These are phyloP conservation scores for Psittacula cyanocephala DNA, from an alignment of 2,113 vertebrate genomes.

Conservation along the genomic window DNA sequence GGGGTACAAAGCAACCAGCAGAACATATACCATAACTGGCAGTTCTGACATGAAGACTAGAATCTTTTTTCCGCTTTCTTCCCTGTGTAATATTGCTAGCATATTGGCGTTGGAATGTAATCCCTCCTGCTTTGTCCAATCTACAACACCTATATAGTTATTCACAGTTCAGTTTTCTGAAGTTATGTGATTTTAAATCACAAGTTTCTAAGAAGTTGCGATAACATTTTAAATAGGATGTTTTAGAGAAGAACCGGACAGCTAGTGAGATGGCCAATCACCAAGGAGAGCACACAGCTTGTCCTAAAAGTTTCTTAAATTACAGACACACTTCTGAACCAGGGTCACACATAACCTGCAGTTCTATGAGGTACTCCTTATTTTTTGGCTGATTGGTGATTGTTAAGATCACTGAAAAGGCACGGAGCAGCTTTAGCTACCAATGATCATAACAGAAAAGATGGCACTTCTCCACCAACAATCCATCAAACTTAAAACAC, in stretches of 20 bases:
- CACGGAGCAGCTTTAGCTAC: neutral
- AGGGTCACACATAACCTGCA: neutral
- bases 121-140: neutral
- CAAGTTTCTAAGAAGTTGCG: neutral
- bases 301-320: slow-evolving; percentile 21
- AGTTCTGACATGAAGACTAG: neutral
- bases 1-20: neutral
- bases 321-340: neutral
- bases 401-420: neutral
- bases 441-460: neutral
- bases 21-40: neutral
- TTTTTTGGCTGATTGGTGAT: neutral
- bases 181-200: neutral
- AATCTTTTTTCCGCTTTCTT: neutral
- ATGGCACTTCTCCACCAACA: neutral
- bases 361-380: neutral
- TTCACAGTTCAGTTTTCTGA: neutral
- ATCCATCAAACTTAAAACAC: neutral
- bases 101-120: neutral
- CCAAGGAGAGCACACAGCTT: neutral
- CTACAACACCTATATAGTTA: neutral
- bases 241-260: neutral
- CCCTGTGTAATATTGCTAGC: neutral
- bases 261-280: neutral
- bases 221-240: neutral